Evolutionary conservation across 2,113 vertebrate genomes (phyloP).

Genomic region (Ia io): DNA sequence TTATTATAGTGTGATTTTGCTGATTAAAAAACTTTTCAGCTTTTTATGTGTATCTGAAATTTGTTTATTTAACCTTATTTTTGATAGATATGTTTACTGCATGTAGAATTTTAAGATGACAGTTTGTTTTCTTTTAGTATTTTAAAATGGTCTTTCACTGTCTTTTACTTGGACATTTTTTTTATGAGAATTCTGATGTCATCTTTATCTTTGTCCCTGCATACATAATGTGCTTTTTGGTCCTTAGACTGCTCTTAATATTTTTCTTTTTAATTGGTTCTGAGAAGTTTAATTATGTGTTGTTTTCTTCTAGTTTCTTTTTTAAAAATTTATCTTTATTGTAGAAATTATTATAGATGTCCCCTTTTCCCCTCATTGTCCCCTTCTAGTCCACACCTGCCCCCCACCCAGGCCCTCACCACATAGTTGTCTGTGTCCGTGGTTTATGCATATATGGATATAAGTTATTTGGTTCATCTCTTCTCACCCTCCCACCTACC

Average conservation of each 20-base stretch:
- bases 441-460: too few species aligned
- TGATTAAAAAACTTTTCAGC: not conserved
- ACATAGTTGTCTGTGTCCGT: too few species aligned
- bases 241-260: not conserved
- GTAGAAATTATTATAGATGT: too few species aligned
- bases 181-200: not conserved
- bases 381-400: too few species aligned
- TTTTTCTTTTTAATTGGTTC: not conserved
- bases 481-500: too few species aligned
- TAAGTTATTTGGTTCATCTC: too few species aligned
- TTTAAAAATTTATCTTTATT: too few species aligned
- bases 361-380: too few species aligned
- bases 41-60: not conserved
- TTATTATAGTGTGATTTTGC: not conserved
- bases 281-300: not conserved
- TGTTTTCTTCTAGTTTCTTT: not conserved
- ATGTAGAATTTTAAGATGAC: not conserved
- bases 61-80: not conserved
- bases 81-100: not conserved
- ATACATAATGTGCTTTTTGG: not conserved
- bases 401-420: too few species aligned
- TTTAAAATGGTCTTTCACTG: not conserved
- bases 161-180: not conserved
- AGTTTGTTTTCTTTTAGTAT: not conserved
- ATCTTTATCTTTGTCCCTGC: not conserved